These are phyloP conservation scores for Sitta carolinensis DNA, from an alignment of 2,797 vertebrate species.

Conservation along the genomic window DNA sequence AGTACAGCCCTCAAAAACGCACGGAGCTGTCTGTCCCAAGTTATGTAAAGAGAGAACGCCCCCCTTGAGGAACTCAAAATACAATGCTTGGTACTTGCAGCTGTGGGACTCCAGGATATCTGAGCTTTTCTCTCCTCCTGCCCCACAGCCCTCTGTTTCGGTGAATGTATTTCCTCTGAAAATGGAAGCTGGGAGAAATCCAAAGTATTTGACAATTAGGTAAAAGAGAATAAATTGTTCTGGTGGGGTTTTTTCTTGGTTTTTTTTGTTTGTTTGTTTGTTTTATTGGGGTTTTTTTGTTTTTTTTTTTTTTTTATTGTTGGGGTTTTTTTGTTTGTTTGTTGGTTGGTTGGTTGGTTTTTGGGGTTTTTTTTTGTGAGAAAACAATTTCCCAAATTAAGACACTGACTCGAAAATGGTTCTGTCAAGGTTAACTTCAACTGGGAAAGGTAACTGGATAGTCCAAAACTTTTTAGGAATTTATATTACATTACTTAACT, in stretches of 20 bases:
- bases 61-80: neutral
- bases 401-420: neutral
- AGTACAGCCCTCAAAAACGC: neutral
- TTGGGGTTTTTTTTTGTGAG: fast-evolving
- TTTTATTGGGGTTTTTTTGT: too few relatives aligned
- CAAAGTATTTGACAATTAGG: neutral
- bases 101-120: neutral
- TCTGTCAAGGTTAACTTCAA: neutral
- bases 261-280: too few relatives aligned
- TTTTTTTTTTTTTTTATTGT: neutral
- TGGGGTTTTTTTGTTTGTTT: too few relatives aligned
- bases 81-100: neutral
- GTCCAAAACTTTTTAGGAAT: fast-evolving
- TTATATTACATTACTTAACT: neutral
- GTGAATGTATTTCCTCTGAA: neutral
- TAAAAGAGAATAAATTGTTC: neutral
- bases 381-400: neutral
- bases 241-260: neutral
- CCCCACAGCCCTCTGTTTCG: neutral
- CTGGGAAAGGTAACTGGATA: neutral
- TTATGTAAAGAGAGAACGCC: neutral
- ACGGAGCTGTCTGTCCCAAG: neutral
- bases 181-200: neutral
- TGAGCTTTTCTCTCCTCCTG: neutral
- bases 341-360: too few relatives aligned